These are phyloP conservation scores for Xiphophorus couchianus DNA, from an alignment of 2,113 vertebrate species.

Conservation along the genomic window DNA sequence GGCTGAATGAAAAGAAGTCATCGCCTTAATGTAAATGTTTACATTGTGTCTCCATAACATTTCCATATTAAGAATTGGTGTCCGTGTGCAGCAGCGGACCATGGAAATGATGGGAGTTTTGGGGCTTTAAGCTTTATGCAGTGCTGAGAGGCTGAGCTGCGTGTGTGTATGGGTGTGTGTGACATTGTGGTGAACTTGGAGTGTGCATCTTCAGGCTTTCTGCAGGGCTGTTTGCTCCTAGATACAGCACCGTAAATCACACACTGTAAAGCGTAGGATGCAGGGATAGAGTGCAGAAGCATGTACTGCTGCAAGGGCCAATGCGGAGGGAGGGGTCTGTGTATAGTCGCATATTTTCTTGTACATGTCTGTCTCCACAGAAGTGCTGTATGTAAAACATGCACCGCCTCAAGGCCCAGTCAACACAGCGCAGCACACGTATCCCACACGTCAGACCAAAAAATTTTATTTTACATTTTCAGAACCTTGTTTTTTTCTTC, in stretches of 20 bases:
- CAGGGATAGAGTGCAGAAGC: conserved; percentile 58
- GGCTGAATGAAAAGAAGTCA: conserved; percentile 71
- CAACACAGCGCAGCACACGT: conserved; percentile 12
- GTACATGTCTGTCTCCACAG: conserved; percentile 35
- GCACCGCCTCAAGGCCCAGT: conserved; percentile 55
- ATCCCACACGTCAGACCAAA: conserved; percentile 52
- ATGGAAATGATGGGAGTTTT: conserved; percentile 47
- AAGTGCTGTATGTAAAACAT: conserved; percentile 58
- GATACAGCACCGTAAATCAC: conserved; percentile 90
- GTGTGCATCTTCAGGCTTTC: conserved; percentile 85
- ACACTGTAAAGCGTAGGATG: conserved; percentile 82
- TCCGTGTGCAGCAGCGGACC: conserved; percentile 46
- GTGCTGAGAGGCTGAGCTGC: conserved; percentile 68
- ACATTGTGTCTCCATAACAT: conserved; percentile 84
- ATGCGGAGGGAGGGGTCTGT: conserved; percentile 26
- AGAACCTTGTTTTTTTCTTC: conserved; percentile 77
- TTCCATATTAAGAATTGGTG: conserved; percentile 82
- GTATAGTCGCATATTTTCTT: conserved; percentile 38
- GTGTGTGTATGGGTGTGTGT: conserved; percentile 65
- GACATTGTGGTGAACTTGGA: conserved; percentile 90
- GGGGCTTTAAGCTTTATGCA: conserved; percentile 37
- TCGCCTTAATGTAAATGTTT: conserved; percentile 84
- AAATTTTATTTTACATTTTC: conserved; percentile 85
- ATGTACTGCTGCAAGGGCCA: conserved; percentile 65
- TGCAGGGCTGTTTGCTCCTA: conserved; percentile 88